A percentile compares a stretch with the other conserved stretches of the same genome.
Conservation (phyloP, 2,888 invertebrate species). For the Coenonympha glycerion region DNA sequence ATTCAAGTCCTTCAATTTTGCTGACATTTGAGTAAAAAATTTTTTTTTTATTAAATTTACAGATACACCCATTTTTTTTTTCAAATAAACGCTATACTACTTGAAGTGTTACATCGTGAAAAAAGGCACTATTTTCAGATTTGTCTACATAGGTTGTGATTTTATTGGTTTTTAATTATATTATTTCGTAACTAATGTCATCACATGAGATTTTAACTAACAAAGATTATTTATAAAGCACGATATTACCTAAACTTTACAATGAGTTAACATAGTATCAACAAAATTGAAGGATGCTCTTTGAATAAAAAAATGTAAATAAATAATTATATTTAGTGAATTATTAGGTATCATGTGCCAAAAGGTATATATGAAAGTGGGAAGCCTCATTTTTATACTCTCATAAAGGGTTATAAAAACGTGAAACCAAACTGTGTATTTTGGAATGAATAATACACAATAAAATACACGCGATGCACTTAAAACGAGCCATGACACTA, state of each 20-base stretch:
- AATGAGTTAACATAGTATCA: too few relatives aligned
- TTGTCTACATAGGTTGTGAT: too few relatives aligned
- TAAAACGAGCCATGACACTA: slow-evolving; percentile 12
- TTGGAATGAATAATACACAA: neutral
- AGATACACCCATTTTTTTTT: too few relatives aligned
- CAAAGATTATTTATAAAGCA: neutral
- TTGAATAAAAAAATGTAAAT: neutral
- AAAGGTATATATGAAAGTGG: too few relatives aligned
- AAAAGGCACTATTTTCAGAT: too few relatives aligned
- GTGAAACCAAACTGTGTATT: neutral
- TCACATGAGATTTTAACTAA: too few relatives aligned
- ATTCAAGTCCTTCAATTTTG: neutral
- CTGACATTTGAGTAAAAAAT: neutral
- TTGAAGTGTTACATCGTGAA: too few relatives aligned
- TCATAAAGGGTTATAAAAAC: neutral
- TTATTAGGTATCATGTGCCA: neutral
- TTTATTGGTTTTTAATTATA: too few relatives aligned
- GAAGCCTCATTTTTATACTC: neutral
- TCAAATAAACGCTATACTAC: too few relatives aligned
- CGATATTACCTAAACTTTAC: too few relatives aligned
- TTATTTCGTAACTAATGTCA: too few relatives aligned
- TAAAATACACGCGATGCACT: slow-evolving; percentile 12
- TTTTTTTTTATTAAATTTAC: too few relatives aligned
- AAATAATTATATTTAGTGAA: neutral
- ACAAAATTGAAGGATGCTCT: neutral